A percentile compares a stretch with the other conserved stretches of the same genome.
Conservation (phyloP, 2,797 vertebrate genomes). For the Myotis vivesi region DNA sequence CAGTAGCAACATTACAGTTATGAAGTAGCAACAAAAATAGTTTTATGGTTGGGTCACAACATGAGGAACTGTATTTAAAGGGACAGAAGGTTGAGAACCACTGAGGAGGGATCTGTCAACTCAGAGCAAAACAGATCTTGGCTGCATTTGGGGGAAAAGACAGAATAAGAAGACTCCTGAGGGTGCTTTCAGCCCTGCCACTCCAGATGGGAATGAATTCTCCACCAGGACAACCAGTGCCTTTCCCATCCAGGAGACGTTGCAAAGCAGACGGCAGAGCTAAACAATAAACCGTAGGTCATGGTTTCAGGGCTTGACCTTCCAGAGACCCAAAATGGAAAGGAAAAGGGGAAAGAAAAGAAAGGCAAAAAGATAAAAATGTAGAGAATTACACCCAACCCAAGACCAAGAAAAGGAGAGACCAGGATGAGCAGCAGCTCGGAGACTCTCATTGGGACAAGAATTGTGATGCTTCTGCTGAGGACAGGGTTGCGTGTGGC, state of each 20-base stretch:
- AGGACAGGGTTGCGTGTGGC: neutral
- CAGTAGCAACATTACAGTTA: too few relatives aligned
- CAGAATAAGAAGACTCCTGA: constrained; percentile 67
- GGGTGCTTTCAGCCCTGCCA: constrained; percentile 75
- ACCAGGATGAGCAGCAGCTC: neutral
- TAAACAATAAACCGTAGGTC: constrained; percentile 75
- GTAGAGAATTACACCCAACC: constrained; percentile 26
- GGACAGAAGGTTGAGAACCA: too few relatives aligned
- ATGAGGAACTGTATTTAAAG: too few relatives aligned
- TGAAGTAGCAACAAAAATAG: too few relatives aligned
- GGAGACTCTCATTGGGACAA: neutral
- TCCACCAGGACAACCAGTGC: constrained; percentile 88
- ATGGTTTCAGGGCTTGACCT: neutral
- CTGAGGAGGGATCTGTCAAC: constrained; percentile 52
- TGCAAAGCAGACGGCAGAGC: constrained; percentile 90
- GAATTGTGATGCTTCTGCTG: neutral
- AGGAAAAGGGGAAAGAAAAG: constrained; percentile 48
- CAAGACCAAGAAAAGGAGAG: constrained; percentile 18
- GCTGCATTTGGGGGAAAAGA: neutral
- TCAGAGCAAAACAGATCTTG: neutral
- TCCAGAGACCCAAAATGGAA: neutral
- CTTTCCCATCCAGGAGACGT: constrained; percentile 94
- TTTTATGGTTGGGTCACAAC: too few relatives aligned
- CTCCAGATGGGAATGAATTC: constrained; percentile 72
- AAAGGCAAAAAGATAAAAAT: constrained; percentile 83